A percentile compares a stretch with the other conserved stretches of the same genome.
phyloP scores from a whole-genome alignment of 2,113 vertebrate species.

The Cnemophilus loriae region DNA sequence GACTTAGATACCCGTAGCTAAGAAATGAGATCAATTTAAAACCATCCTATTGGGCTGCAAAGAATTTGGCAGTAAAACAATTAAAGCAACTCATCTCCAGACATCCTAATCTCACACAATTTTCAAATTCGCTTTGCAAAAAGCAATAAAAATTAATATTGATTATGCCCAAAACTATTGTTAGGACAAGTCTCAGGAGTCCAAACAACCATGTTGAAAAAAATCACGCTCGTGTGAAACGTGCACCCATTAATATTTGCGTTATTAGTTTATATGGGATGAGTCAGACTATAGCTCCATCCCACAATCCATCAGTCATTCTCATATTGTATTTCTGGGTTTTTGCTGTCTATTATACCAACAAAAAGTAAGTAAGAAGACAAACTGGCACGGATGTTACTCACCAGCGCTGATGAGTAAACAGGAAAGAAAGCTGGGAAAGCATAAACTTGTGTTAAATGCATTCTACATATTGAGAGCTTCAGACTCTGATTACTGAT shows the following conservation, averaged over 20 bases:
- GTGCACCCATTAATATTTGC: not conserved
- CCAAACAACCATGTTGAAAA: not conserved
- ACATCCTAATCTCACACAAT: not conserved
- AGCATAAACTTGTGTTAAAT: not conserved
- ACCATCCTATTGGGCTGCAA: not conserved
- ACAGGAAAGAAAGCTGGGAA: not conserved
- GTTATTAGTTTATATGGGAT: not conserved
- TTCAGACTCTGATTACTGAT: not conserved
- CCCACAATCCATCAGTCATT: not conserved
- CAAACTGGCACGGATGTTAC: not conserved
- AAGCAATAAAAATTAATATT: not conserved
- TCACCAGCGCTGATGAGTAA: not conserved
- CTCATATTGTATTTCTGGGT: accelerated
- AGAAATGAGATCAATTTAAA: not conserved
- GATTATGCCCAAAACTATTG: not conserved
- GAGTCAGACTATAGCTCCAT: not conserved
- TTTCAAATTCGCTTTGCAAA: not conserved
- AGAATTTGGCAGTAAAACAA: not conserved
- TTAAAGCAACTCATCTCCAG: not conserved
- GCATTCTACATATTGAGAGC: not conserved
- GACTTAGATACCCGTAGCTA: not conserved
- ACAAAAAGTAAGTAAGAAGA: not conserved
- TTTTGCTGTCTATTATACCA: not conserved
- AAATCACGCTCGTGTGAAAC: not conserved
- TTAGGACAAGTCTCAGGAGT: not conserved